A percentile compares a stretch with the other conserved stretches of the same genome.
Conservation (phyloP, 1,140 invertebrate species). For the Euglossa dilemma region DNA sequence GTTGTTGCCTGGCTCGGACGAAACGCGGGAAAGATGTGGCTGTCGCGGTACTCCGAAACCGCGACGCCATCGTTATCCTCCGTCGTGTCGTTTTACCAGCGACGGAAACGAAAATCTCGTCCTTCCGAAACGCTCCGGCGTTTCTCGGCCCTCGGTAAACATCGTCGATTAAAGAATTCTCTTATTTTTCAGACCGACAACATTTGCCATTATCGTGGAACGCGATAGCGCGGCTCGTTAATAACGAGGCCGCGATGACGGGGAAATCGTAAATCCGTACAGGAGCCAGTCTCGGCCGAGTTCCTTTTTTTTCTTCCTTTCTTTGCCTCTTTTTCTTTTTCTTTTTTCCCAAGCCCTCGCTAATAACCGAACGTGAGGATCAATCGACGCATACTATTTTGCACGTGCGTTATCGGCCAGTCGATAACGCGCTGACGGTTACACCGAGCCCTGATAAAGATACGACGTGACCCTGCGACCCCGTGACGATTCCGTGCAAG, state of each 20-base stretch:
- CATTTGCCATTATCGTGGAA: constrained; percentile 1
- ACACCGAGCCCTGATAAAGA: constrained; percentile 76
- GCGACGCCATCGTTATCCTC: no score
- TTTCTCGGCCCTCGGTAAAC: not conserved
- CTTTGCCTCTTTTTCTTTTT: not conserved
- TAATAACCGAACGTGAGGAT: constrained; percentile 59
- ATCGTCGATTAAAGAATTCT: not conserved
- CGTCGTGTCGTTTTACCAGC: no score
- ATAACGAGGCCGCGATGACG: constrained; percentile 40
- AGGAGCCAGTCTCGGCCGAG: not conserved
- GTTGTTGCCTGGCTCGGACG: not conserved
- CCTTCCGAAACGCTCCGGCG: not conserved
- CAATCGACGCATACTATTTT: constrained; percentile 74
- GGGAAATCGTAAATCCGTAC: constrained; percentile 2
- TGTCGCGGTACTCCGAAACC: no score
- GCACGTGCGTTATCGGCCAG: constrained; percentile 74
- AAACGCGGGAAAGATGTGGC: no score
- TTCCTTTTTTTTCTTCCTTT: not conserved
- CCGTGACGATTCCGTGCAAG: constrained; percentile 72
- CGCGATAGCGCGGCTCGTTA: constrained; percentile 41
- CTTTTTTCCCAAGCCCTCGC: not conserved
- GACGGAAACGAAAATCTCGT: not conserved
- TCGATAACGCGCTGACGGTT: constrained; percentile 67
- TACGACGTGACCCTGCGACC: constrained; percentile 78
- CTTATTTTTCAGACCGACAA: constrained; percentile 34